Conservation (phyloP, 1,140 invertebrate genomes). For the Papilio xuthus region DNA sequence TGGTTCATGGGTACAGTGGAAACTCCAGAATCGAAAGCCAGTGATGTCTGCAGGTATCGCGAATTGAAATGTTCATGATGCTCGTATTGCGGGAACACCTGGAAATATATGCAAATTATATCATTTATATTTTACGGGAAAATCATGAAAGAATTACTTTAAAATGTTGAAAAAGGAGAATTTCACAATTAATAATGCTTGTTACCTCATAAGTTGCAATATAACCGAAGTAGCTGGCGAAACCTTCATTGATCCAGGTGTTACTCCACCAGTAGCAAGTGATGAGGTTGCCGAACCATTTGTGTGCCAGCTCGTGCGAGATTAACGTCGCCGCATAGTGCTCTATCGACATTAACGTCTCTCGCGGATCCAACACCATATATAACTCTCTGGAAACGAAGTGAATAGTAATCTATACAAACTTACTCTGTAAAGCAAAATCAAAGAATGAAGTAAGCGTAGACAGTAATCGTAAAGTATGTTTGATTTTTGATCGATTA, state of each 20-base stretch:
- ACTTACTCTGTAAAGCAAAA: no score
- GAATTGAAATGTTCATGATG: slow-evolving; percentile 83
- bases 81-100: slow-evolving; percentile 80
- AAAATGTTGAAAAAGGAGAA: not conserved
- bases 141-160: not conserved
- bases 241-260: slow-evolving; percentile 90
- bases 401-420: no score
- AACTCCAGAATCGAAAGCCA: slow-evolving; percentile 85
- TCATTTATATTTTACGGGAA: not conserved
- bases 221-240: slow-evolving; percentile 87
- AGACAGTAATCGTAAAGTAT: no score
- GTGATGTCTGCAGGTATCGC: slow-evolving; percentile 84
- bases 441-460: not conserved
- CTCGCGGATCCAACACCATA: slow-evolving; percentile 80
- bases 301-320: slow-evolving; percentile 84
- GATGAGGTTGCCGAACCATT: slow-evolving; percentile 83
- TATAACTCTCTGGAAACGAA: slow-evolving; percentile 81
- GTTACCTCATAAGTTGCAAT: slow-evolving; percentile 76
- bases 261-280: slow-evolving; percentile 82
- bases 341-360: slow-evolving; percentile 77
- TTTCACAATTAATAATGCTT: not conserved
- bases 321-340: slow-evolving; percentile 82
- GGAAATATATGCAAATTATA: slow-evolving; percentile 37
- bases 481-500: no score
- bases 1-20: slow-evolving; percentile 85